phyloP scores from a whole-genome alignment of 2,888 invertebrate genomes.

The Deroplatys truncata region DNA sequence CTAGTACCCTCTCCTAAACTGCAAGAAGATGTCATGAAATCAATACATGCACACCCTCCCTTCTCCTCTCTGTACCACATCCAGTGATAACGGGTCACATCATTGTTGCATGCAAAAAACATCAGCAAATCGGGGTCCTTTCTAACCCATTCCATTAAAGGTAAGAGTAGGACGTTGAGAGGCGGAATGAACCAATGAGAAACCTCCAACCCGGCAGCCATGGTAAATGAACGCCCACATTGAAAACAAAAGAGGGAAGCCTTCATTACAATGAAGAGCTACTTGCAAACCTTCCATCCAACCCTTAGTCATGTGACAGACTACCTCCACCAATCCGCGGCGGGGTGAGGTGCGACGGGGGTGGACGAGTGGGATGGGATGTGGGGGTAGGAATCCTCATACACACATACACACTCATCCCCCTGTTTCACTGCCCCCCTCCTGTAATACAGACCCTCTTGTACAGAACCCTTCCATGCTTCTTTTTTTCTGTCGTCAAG shows the following conservation, averaged over 20 bases:
- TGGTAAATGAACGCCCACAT: slow-evolving; percentile 22
- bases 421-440: not conserved
- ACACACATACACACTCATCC: not conserved
- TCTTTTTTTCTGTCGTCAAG: slow-evolving; percentile 13
- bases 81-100: not conserved
- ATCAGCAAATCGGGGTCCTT: slow-evolving; percentile 22
- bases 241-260: slow-evolving; percentile 26
- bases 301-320: slow-evolving; percentile 31
- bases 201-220: slow-evolving; percentile 21
- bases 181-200: slow-evolving; percentile 27
- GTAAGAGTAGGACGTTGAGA: slow-evolving; percentile 7
- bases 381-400: not conserved
- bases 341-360: slow-evolving; percentile 39
- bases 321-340: slow-evolving; percentile 40
- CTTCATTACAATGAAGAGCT: slow-evolving; percentile 30
- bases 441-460: slow-evolving; percentile 7
- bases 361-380: not conserved
- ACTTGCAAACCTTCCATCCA: slow-evolving; percentile 21
- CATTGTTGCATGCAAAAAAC: slow-evolving; percentile 16
- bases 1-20: not conserved
- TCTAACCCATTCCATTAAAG: slow-evolving; percentile 11
- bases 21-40: not conserved
- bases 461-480: slow-evolving; percentile 11
- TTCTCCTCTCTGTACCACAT: not conserved
- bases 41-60: not conserved